These are phyloP conservation scores for Mastomys coucha DNA, from an alignment of 2,113 vertebrate species.

Conservation along the genomic window DNA sequence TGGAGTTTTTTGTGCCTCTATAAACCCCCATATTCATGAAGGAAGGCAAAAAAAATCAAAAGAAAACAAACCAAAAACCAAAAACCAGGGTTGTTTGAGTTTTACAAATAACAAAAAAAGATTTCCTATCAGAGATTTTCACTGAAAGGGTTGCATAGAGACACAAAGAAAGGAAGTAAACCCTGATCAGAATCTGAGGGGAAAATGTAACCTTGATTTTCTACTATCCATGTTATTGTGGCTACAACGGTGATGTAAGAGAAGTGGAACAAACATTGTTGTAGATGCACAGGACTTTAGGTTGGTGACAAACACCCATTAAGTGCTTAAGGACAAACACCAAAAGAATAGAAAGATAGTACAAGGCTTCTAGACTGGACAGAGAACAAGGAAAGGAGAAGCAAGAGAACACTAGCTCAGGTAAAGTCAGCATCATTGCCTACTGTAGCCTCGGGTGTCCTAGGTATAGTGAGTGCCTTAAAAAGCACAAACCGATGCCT, in stretches of 20 bases:
- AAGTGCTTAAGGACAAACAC: not conserved
- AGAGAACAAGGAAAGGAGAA: not conserved
- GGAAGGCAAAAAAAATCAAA: not conserved
- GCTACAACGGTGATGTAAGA: not conserved
- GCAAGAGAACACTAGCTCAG: not conserved
- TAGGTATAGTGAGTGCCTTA: not conserved
- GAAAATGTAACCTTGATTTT: not conserved
- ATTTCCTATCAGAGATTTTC: not conserved
- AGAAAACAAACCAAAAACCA: too few relatives aligned
- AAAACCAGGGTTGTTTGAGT: not conserved
- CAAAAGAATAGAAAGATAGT: not conserved
- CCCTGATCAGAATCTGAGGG: not conserved
- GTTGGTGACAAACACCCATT: not conserved
- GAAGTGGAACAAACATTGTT: not conserved
- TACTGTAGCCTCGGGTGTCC: not conserved
- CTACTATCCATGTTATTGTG: not conserved
- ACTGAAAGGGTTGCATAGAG: not conserved
- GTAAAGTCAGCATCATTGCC: not conserved
- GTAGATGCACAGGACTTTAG: not conserved
- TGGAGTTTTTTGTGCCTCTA: not conserved
- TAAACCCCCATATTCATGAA: not conserved
- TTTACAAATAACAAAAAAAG: conserved; percentile 11
- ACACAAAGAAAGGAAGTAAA: conserved; percentile 46
- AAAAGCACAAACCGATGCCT: not conserved
- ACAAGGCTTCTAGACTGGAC: not conserved